Conservation (phyloP, 2,888 invertebrate genomes). For the Pachydiplax longipennis region DNA sequence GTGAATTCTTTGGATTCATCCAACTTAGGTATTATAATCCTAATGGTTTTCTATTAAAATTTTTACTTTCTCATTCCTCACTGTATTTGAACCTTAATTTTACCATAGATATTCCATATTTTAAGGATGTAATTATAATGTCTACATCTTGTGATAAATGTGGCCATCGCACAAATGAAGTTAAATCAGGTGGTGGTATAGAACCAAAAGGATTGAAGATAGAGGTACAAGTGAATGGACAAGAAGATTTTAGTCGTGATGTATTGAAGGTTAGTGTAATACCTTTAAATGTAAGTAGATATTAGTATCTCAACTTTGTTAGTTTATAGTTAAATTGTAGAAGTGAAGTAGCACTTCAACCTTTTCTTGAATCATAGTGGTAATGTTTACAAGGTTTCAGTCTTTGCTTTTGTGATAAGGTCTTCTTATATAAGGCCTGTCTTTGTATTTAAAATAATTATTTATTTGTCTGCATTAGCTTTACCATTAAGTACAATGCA, state of each 20-base stretch:
- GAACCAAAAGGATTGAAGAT: slow-evolving; percentile 81
- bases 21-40: background rate
- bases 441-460: too few species aligned
- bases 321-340: background rate
- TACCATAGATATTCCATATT: slow-evolving; percentile 85
- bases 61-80: background rate
- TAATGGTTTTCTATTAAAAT: background rate
- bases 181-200: slow-evolving; percentile 91
- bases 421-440: too few species aligned
- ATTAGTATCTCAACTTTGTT: background rate
- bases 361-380: too few species aligned
- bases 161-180: slow-evolving; percentile 93
- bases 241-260: slow-evolving; percentile 88
- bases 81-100: slow-evolving; percentile 51
- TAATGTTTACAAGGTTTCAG: too few species aligned
- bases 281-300: background rate
- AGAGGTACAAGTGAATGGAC: slow-evolving; percentile 72
- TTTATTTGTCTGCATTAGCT: too few species aligned
- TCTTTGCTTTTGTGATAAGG: too few species aligned
- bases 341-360: too few species aligned
- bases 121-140: slow-evolving; percentile 98
- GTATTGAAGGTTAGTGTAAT: slow-evolving; percentile 76
- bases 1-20: too few species aligned
- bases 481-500: too few species aligned
- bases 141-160: slow-evolving; percentile 91